Percentiles rank a stretch among this genome's conserved stretches.
Conservation (phyloP, 2,888 invertebrate genomes). For the Gymnoscelis rufifasciata region DNA sequence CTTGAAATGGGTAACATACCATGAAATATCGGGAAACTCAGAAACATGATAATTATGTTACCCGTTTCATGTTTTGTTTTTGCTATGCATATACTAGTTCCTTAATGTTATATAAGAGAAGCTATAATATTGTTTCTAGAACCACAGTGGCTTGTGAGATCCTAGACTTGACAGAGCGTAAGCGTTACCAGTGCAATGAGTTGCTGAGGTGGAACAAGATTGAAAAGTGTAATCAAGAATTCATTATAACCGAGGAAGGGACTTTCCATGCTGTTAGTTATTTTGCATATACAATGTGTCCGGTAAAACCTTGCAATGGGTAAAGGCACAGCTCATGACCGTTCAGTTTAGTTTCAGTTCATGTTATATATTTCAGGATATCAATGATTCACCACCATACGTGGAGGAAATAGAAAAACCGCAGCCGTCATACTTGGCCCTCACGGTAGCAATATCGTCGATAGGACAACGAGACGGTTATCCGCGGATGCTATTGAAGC, state of each 20-base stretch:
- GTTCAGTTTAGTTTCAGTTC: too few relatives aligned
- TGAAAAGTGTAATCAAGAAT: conserved; percentile 67
- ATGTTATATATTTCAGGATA: conserved; percentile 37
- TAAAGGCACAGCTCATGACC: too few relatives aligned
- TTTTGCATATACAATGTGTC: not conserved
- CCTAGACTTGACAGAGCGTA: conserved; percentile 61
- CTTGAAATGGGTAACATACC: too few relatives aligned
- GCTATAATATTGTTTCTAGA: conserved; percentile 32
- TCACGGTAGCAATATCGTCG: conserved; percentile 62
- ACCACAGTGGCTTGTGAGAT: conserved; percentile 67
- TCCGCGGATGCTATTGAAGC: conserved; percentile 57
- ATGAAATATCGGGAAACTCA: too few relatives aligned
- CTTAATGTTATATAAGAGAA: too few relatives aligned
- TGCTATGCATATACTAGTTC: too few relatives aligned
- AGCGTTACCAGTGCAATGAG: conserved; percentile 60
- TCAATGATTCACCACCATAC: conserved; percentile 66
- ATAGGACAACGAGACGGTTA: conserved; percentile 68
- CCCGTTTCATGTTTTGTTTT: too few relatives aligned
- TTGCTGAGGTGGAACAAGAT: conserved; percentile 50
- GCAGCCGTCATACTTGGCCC: conserved; percentile 55
- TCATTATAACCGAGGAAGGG: conserved; percentile 67
- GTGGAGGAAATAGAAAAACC: conserved; percentile 61
- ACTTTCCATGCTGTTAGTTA: conserved; percentile 47
- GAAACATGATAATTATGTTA: too few relatives aligned
- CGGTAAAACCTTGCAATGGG: too few relatives aligned